Evolutionary conservation across 2,797 vertebrate species (phyloP).

Genomic region (Enteromius unitaeniatus): DNA sequence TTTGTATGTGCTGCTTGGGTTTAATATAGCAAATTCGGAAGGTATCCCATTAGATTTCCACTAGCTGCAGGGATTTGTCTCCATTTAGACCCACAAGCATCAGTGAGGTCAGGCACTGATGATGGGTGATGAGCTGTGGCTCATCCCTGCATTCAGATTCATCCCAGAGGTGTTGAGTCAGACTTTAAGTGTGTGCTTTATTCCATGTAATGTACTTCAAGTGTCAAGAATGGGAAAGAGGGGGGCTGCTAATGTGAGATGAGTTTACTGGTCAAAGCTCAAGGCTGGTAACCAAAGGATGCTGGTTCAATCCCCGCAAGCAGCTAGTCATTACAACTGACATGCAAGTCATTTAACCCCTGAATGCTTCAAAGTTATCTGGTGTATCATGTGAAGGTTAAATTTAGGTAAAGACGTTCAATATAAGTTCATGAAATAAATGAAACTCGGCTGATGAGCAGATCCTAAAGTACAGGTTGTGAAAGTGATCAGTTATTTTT

Average conservation of each 20-base stretch:
- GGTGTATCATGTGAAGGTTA: background rate
- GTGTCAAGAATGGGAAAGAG: background rate
- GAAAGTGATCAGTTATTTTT: background rate
- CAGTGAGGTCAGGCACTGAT: background rate
- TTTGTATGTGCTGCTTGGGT: background rate
- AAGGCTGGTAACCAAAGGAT: background rate
- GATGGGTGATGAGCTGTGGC: slow-evolving; percentile 15
- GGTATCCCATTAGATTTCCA: background rate
- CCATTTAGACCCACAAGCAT: background rate
- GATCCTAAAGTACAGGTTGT: background rate
- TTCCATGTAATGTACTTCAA: slow-evolving; percentile 11
- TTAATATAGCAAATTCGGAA: background rate
- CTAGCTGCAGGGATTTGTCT: background rate
- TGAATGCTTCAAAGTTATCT: background rate
- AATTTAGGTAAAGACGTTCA: too few species aligned
- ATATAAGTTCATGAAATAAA: too few species aligned
- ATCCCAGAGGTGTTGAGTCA: slow-evolving; percentile 2
- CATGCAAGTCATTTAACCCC: background rate
- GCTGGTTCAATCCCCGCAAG: background rate
- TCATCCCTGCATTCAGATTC: slow-evolving; percentile 11
- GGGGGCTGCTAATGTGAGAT: background rate
- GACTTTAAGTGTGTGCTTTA: background rate
- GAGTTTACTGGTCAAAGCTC: slow-evolving; percentile 7
- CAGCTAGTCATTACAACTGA: background rate
- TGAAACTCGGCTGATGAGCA: background rate